Evolutionary conservation across 2,888 invertebrate species (phyloP), one percentile per base, ranked within the genome.

Genomic region (Sphaeridia pumilis): DNA sequence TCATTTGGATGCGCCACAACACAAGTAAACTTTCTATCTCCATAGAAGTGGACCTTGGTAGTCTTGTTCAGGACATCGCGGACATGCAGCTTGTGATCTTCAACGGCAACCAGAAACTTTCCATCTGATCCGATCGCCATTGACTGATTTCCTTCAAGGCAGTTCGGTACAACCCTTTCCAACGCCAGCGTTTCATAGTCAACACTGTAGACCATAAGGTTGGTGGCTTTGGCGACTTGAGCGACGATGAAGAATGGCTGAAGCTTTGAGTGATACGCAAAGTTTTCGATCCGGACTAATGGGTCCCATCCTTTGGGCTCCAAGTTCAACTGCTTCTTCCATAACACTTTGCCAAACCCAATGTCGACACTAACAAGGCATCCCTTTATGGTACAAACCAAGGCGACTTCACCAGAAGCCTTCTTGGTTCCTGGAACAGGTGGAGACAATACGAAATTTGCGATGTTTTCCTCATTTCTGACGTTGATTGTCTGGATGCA

Each of bases 1-100:
- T 82, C 79, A 21, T 70, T 70, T 0, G 83, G 83, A 71, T 85
- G 84, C 52, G 80, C 77, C 1, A 77, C 74, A 3, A 86, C 72
- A 60, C 79, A 80, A 0, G 81, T 83, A 35, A 82, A 74, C 1
- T 57, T 59, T 56, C 73, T 54, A 2, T 59, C 51, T 3, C 63
- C 63, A 27, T 57, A 52, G 14, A 46, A 46, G 46, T 63, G 57
- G 55, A 58, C 56, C 35, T 49, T 56, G 43, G 35, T 21, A 4
- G 25, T 35, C n/a, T 36, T 38, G 1, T 38, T 41, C 14, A 41
- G 43, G 46, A 53, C 50, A 46, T 61, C 55, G 25, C 55, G 55
- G 25, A 59, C 57, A 43, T 45, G 58, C 4, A 61, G 45, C 24
- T 53, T 44, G 4, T 46, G 38, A 14, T 48, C 54, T 49, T 61